These are phyloP conservation scores for Glyphotaelius pellucidus DNA, from an alignment of 2,888 invertebrate genomes.

Conservation along the genomic window DNA sequence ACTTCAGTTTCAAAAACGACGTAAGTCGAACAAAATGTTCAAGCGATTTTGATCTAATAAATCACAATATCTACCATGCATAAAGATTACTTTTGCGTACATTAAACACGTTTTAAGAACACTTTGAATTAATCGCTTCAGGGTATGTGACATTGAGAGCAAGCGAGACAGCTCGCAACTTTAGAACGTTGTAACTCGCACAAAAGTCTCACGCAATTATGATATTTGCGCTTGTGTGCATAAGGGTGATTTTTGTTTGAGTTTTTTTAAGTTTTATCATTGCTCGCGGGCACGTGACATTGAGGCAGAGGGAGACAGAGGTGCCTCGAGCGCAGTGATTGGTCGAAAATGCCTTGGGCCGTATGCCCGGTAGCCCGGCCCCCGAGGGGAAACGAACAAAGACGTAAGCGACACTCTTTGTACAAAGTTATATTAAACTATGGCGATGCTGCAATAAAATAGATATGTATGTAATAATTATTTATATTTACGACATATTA, in stretches of 20 bases:
- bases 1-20: background rate
- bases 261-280: slow-evolving; percentile 5
- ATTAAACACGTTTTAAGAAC: background rate
- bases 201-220: background rate
- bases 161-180: background rate
- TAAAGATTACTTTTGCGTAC: background rate
- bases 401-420: slow-evolving; percentile 30
- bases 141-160: background rate
- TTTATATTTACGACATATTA: background rate
- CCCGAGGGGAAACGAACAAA: background rate
- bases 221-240: background rate
- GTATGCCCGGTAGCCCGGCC: slow-evolving; percentile 77
- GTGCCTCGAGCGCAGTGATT: slow-evolving; percentile 79
- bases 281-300: slow-evolving; percentile 56
- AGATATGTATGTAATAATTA: background rate
- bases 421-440: background rate
- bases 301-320: slow-evolving; percentile 70
- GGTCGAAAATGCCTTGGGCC: slow-evolving; percentile 79
- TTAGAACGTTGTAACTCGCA: background rate
- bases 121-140: background rate
- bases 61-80: background rate
- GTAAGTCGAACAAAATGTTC: background rate
- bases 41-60: background rate
- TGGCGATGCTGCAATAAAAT: background rate
- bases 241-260: background rate